phyloP scores from a whole-genome alignment of 1,140 invertebrate species.

The Neodiprion pinetum region DNA sequence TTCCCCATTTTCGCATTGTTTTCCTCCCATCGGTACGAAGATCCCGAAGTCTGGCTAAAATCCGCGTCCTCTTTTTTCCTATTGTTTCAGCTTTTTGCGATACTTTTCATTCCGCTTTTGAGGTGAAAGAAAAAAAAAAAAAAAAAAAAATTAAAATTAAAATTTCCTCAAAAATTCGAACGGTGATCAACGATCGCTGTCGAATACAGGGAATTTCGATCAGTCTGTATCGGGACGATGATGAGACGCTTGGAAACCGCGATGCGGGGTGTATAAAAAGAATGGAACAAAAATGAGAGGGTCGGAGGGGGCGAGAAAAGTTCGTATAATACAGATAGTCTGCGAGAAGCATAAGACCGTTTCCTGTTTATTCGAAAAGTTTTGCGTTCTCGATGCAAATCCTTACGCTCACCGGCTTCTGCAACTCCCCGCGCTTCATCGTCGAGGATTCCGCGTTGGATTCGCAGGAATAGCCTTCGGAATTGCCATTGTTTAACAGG shows the following conservation, averaged over 20 bases:
- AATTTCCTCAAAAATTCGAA: no score
- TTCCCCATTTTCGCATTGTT: no score
- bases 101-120: no score
- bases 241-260: neutral
- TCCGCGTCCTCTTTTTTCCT: no score
- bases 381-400: neutral
- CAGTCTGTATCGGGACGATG: neutral
- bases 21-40: no score
- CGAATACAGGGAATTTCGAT: no score
- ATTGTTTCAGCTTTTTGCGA: no score
- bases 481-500: constrained; percentile 7
- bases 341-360: neutral
- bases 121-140: no score
- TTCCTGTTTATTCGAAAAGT: constrained; percentile 4
- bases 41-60: no score
- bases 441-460: neutral
- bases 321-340: neutral
- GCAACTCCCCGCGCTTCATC: neutral
- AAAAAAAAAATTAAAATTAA: no score
- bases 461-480: neutral
- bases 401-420: neutral
- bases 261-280: neutral
- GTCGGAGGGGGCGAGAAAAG: neutral
- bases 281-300: neutral
- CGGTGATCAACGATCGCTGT: no score